These are phyloP conservation scores for Syrista parreyssii DNA, from an alignment of 2,888 invertebrate genomes.

Conservation along the genomic window DNA sequence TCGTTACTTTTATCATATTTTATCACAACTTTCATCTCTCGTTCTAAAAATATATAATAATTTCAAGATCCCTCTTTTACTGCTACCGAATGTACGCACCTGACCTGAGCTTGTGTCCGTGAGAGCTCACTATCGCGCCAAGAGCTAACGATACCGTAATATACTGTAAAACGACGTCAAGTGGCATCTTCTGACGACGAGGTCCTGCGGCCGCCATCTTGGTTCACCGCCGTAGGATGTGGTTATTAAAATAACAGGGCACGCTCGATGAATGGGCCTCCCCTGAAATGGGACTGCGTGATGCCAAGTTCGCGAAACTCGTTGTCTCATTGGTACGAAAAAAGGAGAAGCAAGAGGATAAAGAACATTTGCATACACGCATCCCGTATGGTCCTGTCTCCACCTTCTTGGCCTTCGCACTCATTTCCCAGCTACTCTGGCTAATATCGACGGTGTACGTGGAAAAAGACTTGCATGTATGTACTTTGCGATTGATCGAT, in stretches of 20 bases:
- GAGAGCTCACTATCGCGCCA: neutral
- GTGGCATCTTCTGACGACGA: slow-evolving; percentile 13
- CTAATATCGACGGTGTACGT: neutral
- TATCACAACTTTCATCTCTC: neutral
- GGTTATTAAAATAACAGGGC: slow-evolving; percentile 61
- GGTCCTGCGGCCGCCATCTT: slow-evolving; percentile 50
- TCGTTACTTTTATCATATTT: neutral
- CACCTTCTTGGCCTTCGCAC: slow-evolving; percentile 69
- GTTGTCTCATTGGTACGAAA: neutral
- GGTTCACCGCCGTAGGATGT: slow-evolving; percentile 57
- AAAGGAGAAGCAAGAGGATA: slow-evolving; percentile 15
- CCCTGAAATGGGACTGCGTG: slow-evolving; percentile 39
- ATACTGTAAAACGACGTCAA: slow-evolving; percentile 19
- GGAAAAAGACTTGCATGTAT: neutral
- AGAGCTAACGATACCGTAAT: slow-evolving; percentile 27
- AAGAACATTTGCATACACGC: slow-evolving; percentile 43
- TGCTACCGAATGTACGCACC: neutral
- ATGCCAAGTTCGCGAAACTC: neutral
- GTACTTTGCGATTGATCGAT: neutral
- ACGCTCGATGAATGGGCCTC: slow-evolving; percentile 52
- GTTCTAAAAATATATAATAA: neutral
- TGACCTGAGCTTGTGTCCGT: neutral
- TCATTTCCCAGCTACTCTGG: slow-evolving; percentile 59
- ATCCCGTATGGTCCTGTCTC: slow-evolving; percentile 47
- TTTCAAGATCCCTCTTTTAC: neutral